Conservation (phyloP, 2,888 invertebrate genomes). For the Oscheius sp. region DNA sequence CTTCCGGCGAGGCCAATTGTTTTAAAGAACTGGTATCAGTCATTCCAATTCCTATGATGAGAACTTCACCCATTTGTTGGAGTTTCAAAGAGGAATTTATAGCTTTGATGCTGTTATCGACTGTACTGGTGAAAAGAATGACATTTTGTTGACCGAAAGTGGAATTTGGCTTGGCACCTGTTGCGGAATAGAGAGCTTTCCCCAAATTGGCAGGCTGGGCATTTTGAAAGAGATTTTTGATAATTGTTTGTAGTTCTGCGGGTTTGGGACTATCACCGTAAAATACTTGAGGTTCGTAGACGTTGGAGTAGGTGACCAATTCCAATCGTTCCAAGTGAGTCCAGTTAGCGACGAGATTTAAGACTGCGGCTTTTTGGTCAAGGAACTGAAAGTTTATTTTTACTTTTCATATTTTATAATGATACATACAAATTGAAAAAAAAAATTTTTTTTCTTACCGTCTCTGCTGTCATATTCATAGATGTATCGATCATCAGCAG, state of each 20-base stretch:
- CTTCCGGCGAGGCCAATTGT: conserved; percentile 13
- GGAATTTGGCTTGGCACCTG: not conserved
- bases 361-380: conserved; percentile 16
- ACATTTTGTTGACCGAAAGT: conserved; percentile 13
- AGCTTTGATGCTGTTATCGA: not conserved
- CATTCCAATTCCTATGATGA: conserved; percentile 23
- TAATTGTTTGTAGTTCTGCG: not conserved
- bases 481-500: conserved; percentile 26
- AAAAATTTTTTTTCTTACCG: not conserved
- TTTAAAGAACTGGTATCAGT: not conserved
- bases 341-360: conserved; percentile 15
- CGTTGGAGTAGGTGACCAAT: conserved; percentile 5
- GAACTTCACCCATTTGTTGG: conserved; percentile 2
- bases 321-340: conserved; percentile 28
- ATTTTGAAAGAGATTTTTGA: not conserved
- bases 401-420: too few species aligned
- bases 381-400: conserved; percentile 2
- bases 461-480: not conserved
- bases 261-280: not conserved
- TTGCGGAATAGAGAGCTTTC: conserved; percentile 4
- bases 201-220: not conserved
- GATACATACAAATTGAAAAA: too few species aligned
- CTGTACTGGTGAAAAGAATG: conserved; percentile 21
- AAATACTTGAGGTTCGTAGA: not conserved
- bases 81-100: not conserved